phyloP scores from a whole-genome alignment of 2,888 invertebrate species.

The Halocaridina rubra region DNA sequence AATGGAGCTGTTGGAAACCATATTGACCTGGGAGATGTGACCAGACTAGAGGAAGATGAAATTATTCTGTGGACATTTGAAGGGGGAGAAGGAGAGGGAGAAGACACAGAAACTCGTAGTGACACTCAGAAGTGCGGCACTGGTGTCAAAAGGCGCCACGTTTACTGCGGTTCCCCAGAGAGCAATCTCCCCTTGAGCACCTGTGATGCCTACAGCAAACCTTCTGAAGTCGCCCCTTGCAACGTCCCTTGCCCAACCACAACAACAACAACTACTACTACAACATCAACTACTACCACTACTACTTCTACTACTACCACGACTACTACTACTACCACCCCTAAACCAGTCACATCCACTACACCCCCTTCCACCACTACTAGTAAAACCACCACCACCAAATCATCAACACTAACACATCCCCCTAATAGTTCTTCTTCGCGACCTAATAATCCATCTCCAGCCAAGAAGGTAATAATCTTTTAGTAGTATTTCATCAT shows the following conservation, averaged over 20 bases:
- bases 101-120: neutral
- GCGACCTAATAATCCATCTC: neutral
- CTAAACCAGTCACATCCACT: neutral
- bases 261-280: slow-evolving; percentile 38
- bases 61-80: neutral
- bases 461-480: slow-evolving; percentile 25
- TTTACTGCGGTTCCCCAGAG: slow-evolving; percentile 66
- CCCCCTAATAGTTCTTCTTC: neutral
- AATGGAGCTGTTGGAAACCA: neutral
- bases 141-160: slow-evolving; percentile 68
- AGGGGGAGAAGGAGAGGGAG: neutral
- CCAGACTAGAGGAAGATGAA: neutral
- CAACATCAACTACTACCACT: slow-evolving; percentile 6
- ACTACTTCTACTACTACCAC: slow-evolving; percentile 18
- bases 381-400: neutral
- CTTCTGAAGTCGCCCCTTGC: slow-evolving; percentile 40
- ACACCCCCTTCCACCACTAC: neutral
- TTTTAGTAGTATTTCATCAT: no score
- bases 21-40: neutral
- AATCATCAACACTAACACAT: slow-evolving; percentile 16
- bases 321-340: neutral
- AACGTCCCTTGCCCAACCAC: slow-evolving; percentile 46
- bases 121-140: slow-evolving; percentile 66
- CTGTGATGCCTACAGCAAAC: slow-evolving; percentile 35
- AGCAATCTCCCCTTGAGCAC: slow-evolving; percentile 10